Base-by-base conservation (phyloP, 2,797 vertebrate species). In the Gallinago nigripennis region DNA sequence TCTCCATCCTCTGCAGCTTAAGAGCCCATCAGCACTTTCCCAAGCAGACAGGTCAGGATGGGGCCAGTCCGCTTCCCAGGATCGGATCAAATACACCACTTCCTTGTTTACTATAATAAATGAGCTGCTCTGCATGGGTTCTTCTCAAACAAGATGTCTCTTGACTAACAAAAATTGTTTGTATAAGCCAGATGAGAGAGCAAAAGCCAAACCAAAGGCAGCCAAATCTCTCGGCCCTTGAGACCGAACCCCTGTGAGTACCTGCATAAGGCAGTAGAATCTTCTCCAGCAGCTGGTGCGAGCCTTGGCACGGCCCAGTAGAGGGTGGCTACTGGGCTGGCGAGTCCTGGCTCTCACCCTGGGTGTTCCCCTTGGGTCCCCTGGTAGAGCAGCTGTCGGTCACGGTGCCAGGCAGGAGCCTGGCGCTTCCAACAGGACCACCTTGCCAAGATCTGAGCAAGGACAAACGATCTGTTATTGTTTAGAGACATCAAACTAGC, bases 271-370 rank as follows among this genome's bases (percentile, higher is more conserved):
- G 60, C 50, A 63, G n/a, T 2, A 48, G 50, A n/a, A 19, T 5
- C 24, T 28, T 19, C 64, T n/a, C 18, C 18, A 8, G 24, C 2
- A 2, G 2, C 31, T 11, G 10, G n/a, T 4, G 1, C 3, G 19
- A n/a, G 37, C 54, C 64, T 16, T 5, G 5, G 66, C 39, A 37
- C 1, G 1, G 35, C 15, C 18, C 1, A 1, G 58, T 41, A 30
- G 16, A 15, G 16, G 17, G 37, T 65, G 53, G 46, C 61, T 20
- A 31, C 43, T 12, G 51, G 30, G 25, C 48, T 71, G 39, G 19
- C 3, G 3, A 39, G 54, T 28, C 43, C 53, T 37, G 43, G n/a
- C 39, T 46, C 58, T 10, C 18, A 6, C 66, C 43, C 33, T 9
- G 35, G 13, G 3, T 16, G 21, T 2, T 35, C 56, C n/a, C 30